Conservation (phyloP, 2,113 vertebrate genomes). For the Eidolon helvum region DNA sequence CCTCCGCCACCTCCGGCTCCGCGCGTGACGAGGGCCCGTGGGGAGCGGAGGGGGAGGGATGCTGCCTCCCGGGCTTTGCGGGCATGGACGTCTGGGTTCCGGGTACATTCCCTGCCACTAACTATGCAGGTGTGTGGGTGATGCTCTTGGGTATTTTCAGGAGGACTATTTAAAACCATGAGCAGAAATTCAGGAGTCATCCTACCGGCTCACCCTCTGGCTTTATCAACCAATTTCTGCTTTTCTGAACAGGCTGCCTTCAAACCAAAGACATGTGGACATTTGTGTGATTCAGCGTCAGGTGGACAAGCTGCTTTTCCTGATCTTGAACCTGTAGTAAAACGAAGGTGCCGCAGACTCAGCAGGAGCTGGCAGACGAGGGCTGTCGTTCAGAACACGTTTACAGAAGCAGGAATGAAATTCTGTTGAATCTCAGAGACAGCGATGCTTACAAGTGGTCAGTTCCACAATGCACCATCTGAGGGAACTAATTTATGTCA, state of each 20-base stretch:
- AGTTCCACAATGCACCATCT: not conserved
- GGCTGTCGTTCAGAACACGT: not conserved
- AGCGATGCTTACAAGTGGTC: too few relatives aligned
- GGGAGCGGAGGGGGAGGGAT: not conserved
- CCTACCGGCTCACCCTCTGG: not conserved
- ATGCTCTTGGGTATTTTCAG: conserved; percentile 28
- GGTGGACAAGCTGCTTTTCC: not conserved
- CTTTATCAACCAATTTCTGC: not conserved
- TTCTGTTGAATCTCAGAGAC: not conserved
- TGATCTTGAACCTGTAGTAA: not conserved
- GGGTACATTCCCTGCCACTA: not conserved
- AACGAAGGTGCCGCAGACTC: not conserved
- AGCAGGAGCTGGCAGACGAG: not conserved
- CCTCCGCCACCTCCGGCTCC: not conserved
- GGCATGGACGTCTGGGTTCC: not conserved
- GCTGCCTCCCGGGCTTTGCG: not conserved
- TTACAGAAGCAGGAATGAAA: not conserved
- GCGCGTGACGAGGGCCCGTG: not conserved
- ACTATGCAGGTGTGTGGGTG: conserved; percentile 10
- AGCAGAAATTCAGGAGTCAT: not conserved
- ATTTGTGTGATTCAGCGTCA: not conserved
- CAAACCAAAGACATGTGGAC: not conserved
- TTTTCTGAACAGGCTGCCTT: not conserved
- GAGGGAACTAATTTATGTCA: not conserved
- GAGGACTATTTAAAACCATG: conserved; percentile 46